These are phyloP conservation scores for Acanthiza pusilla DNA, from an alignment of 2,797 vertebrate species.

Conservation along the genomic window DNA sequence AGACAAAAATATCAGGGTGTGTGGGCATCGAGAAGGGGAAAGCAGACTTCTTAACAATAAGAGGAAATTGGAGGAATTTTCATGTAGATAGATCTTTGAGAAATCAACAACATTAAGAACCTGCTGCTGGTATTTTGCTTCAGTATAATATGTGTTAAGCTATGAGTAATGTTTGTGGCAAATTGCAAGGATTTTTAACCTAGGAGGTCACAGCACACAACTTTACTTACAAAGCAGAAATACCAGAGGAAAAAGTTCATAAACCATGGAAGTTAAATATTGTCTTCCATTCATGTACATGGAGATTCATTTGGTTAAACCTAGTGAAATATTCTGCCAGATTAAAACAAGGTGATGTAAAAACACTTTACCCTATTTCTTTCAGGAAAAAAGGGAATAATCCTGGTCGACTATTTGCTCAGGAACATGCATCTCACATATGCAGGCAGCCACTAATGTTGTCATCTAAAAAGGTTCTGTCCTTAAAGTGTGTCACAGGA, in stretches of 20 bases:
- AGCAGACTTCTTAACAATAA: background rate
- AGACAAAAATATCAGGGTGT: background rate
- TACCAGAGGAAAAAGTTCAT: background rate
- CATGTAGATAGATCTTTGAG: background rate
- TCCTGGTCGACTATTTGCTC: background rate
- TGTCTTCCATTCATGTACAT: background rate
- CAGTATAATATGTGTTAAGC: background rate
- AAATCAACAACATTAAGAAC: background rate
- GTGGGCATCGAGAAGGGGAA: background rate
- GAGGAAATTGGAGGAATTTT: background rate
- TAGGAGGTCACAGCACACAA: background rate
- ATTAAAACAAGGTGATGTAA: background rate
- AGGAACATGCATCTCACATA: background rate
- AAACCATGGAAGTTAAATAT: background rate
- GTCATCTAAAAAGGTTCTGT: background rate
- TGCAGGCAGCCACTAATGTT: background rate
- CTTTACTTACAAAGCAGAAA: background rate
- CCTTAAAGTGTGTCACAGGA: background rate
- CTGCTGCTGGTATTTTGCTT: background rate
- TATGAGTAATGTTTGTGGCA: background rate
- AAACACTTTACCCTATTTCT: background rate
- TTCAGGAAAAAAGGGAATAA: background rate
- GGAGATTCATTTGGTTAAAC: background rate
- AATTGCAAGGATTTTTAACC: background rate
- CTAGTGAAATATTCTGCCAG: background rate